Conservation (phyloP, 1,140 invertebrate species). For the Calephelis virginiensis region DNA sequence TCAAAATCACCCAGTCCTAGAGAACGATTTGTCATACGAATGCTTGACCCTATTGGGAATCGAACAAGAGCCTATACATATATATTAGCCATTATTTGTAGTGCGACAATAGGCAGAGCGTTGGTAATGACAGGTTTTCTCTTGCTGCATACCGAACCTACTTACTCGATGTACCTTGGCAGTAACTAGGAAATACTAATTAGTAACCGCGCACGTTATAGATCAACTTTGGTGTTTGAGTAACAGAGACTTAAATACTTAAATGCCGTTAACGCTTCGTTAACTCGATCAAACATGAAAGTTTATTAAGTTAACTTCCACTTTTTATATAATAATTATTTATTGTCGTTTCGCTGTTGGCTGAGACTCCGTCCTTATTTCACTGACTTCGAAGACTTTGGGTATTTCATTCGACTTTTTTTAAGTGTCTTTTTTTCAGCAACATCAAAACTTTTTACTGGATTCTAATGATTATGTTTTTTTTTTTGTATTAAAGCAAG, state of each 20-base stretch:
- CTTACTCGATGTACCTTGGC: slow-evolving; percentile 32
- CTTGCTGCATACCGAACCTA: slow-evolving; percentile 28
- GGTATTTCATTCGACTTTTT: too few relatives aligned
- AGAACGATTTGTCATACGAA: too few relatives aligned
- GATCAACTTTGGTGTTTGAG: neutral
- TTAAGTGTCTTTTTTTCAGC: too few relatives aligned
- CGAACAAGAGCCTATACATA: too few relatives aligned
- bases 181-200: slow-evolving; percentile 18
- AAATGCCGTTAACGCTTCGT: neutral
- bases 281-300: neutral
- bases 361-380: too few relatives aligned
- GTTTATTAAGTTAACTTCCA: neutral
- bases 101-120: slow-evolving; percentile 6
- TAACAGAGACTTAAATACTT: neutral
- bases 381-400: too few relatives aligned
- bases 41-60: too few relatives aligned
- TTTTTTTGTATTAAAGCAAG: too few relatives aligned
- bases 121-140: slow-evolving; percentile 21
- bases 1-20: too few relatives aligned
- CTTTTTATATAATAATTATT: neutral
- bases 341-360: too few relatives aligned
- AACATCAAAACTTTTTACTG: too few relatives aligned
- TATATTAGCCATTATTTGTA: neutral
- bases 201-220: neutral
- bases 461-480: too few relatives aligned